Evolutionary conservation across 92 coral and sea anemone species (phyloP).

Genomic region (Parazoanthus swiftii): DNA sequence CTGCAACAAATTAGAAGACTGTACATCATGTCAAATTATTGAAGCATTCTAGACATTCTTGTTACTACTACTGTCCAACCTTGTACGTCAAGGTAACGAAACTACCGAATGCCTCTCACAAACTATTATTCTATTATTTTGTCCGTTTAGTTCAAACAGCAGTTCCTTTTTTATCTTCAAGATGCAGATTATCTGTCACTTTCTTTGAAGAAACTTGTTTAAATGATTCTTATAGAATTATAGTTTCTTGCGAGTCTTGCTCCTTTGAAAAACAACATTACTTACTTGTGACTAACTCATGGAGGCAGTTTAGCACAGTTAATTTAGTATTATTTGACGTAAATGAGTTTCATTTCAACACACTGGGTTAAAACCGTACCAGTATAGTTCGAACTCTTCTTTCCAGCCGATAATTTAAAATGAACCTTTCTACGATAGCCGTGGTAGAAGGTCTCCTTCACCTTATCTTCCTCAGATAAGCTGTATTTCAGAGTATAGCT

Average conservation of each 20-base stretch:
- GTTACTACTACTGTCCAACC: no score
- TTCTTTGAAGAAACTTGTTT: neutral
- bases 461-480: constrained; percentile 9
- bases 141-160: neutral
- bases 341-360: neutral
- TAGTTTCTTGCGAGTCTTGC: neutral
- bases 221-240: no score
- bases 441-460: constrained; percentile 22
- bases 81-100: no score
- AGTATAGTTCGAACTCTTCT: constrained; percentile 10
- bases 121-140: no score
- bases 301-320: neutral
- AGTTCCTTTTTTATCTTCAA: neutral
- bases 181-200: neutral
- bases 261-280: neutral
- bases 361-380: constrained; percentile 6
- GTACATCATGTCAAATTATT: no score
- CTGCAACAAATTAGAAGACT: no score
- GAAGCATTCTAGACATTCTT: no score
- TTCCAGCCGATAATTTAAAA: constrained; percentile 28
- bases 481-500: constrained; percentile 30
- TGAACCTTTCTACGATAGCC: neutral
- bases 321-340: neutral
- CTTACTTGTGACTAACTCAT: neutral
- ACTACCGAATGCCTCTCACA: no score